Evolutionary conservation across 2,113 vertebrate genomes (phyloP), one percentile per base, ranked within the genome.

Genomic region (Phaethornis superciliosus): DNA sequence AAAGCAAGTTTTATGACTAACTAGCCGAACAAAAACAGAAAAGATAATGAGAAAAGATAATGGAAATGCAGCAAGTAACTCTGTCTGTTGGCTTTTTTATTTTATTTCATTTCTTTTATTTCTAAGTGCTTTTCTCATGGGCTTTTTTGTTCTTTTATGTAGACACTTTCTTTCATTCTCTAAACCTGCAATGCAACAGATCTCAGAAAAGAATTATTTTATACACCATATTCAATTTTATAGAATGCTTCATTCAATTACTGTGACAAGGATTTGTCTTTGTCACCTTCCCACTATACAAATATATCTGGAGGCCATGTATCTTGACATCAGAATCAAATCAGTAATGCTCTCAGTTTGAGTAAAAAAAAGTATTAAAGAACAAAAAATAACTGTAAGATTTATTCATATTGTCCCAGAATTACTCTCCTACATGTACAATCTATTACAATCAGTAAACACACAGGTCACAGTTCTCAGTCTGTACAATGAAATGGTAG

Each of bases 1-100:
- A 40, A 40, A 40, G 10, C n/a, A 67, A 30, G 28, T 40, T 75
- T 65, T 28, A 76, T 1, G 2, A 58, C 24, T 67, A 67, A 51
- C 33, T 6, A 68, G 42, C 24, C 33, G 17, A 76, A 30, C 20
- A 75, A 56, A n/a, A 56, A 37, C 16, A 49, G 28, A 51, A n/a
- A 55, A 59, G 15, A 51, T n/a, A 30, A 62, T 13, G 21, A 49
- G 28, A 51, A 40, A 55, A 59, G 15, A 51, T n/a, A 33, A 62
- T 13, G 12, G 35, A 76, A 58, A 59, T 12, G 44, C 23, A 76
- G 32, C 27, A 35, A 19, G 32, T 70, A 26, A 32, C 52, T 54
- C n/a, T 62, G 27, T 30, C 56, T 35, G 30, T 22, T 30, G 1
- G 0, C n/a, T n/a, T n/a, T n/a, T n/a, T n/a, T n/a, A n/a, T n/a